Evolutionary conservation across 1,140 invertebrate species (phyloP), one percentile per base, ranked within the genome.

Genomic region (Drosophila willistoni): DNA sequence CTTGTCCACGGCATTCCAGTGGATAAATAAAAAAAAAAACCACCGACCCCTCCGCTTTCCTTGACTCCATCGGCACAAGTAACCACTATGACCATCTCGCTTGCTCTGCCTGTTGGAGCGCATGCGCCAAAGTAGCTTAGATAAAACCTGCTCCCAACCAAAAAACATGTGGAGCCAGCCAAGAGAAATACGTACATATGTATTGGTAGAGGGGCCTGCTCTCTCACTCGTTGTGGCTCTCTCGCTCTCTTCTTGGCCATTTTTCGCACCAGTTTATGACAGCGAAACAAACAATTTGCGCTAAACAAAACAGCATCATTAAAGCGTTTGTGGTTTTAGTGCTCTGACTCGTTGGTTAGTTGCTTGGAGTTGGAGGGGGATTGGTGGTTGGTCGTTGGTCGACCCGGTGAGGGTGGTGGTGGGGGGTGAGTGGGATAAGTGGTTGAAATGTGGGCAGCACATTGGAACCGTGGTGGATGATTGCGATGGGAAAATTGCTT

Each of bases 301-400:
- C 81, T 85, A 90, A 90, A 90, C 86, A 90, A 87, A 90, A 90
- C 89, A 90, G 89, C 87, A 90, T 90, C 87, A 90, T 90, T 90
- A 90, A 90, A 90, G 80, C 75, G 83, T 87, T 90, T 90, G 89
- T 90, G 89, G 87, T 89, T 89, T 89, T 89, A 90, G 84, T 87
- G 83, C 83, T 76, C 44, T 71, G 71, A 79, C 67, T 72, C 55
- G 83, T 71, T 72, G 76, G 64, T 54, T 64, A 74, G 77, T 29
- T 29, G 29, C 6, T 29, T 0, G 29, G 29, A 29, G 29, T 29
- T 59, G 55, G 14, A 7, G 36, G 47, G 22, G 47, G 22, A 47
- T 42, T 22, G 56, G 5, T 42, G 62, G 14, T 33, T 19, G 7
- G 61, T 42, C 14, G 41, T 0, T 39, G n/a, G 29, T 22, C 33